Evolutionary conservation across 2,797 vertebrate species (phyloP).

Genomic region (Catamblyrhynchus diadema): DNA sequence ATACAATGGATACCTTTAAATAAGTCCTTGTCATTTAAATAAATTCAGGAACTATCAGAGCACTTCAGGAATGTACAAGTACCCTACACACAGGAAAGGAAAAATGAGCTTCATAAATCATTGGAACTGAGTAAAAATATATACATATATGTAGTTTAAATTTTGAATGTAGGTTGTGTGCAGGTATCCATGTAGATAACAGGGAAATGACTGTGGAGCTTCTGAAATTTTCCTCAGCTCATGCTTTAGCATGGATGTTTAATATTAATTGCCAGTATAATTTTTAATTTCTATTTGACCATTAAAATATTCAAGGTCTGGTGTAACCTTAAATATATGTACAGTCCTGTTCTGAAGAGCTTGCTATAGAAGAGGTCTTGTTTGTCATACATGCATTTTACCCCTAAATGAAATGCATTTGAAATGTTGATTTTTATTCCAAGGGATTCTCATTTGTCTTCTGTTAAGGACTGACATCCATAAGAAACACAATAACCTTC

Average conservation of each 20-base stretch:
- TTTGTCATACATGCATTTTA: not conserved
- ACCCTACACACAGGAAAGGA: not conserved
- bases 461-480: not conserved
- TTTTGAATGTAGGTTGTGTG: not conserved
- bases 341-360: not conserved
- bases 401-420: not conserved
- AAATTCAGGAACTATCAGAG: not conserved
- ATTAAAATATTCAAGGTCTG: not conserved
- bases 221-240: not conserved
- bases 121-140: not conserved
- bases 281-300: not conserved
- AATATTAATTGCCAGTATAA: not conserved
- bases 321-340: not conserved
- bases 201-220: not conserved
- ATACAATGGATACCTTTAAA: constrained; percentile 28
- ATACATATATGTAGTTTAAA: not conserved
- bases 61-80: not conserved
- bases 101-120: not conserved
- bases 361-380: not conserved
- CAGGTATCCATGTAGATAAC: not conserved
- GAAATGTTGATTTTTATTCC: not conserved
- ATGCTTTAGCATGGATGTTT: not conserved
- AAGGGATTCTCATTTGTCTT: not conserved
- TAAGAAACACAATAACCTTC: not conserved
- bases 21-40: constrained; percentile 24